Evolutionary conservation across 2,113 vertebrate genomes (phyloP), one percentile per base, ranked within the genome.

Genomic region (Oncorhynchus nerka): DNA sequence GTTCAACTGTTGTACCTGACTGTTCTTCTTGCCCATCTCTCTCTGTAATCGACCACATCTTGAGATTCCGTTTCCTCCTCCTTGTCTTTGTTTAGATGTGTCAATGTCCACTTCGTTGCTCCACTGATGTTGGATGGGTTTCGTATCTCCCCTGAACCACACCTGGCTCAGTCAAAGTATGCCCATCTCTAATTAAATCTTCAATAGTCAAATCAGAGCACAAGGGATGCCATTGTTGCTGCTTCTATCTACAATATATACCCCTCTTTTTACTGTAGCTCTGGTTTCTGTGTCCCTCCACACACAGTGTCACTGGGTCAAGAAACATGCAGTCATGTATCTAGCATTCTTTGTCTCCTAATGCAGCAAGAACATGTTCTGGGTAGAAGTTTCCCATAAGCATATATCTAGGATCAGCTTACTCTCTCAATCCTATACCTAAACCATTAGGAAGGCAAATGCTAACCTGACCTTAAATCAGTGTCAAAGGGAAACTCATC

Each of bases 101-200:
- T 34, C 32, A 20, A 32, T 34, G 16, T 7, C 15, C 24, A 32
- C 67, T 39, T 28, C 3, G 32, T 45, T 28, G 20, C 4, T 12
- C 68, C 71, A 84, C 79, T 67, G 24, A 67, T 11, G 28, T 16
- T 13, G 26, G 26, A 24, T 11, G 24, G 24, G 62, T 13, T 65
- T 24, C 26, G 19, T 20, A 57, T 28, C 1, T 28, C 65, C 55
- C 20, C 20, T 19, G 15, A 19, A 7, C 6, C 15, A 20, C 55
- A 80, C 79, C 77, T 84, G 82, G 70, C 49, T 8, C 24, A 59
- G 30, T 73, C 80, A 78, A n/a, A 3, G 1, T 73, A 67, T 59
- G 64, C 64, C 68, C 5, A 77, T 86, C 69, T 81, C 82, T 67
- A 77, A 75, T 79, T 64, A 80, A 85, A 51, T 81, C 20, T 71